These are phyloP conservation scores for Hoplias malabaricus DNA, from an alignment of 2,113 vertebrate species.

Conservation along the genomic window DNA sequence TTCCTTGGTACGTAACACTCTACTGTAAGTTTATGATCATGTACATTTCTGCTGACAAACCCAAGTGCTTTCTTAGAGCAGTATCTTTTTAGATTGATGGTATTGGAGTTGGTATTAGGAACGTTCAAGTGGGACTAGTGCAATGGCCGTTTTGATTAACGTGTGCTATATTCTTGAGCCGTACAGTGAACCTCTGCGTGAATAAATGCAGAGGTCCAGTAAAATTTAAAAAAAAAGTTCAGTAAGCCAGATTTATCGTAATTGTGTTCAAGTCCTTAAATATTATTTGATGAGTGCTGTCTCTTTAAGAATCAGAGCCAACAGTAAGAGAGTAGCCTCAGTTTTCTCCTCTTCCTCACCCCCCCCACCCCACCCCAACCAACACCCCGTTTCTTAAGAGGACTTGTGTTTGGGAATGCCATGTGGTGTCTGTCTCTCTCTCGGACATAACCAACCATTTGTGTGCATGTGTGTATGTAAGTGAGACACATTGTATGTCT, in stretches of 20 bases:
- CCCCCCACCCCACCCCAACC: conserved; percentile 12
- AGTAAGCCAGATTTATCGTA: neutral
- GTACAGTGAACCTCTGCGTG: too few species aligned
- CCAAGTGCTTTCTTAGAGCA: too few species aligned
- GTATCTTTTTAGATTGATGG: too few species aligned
- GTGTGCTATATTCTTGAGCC: too few species aligned
- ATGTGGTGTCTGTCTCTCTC: conserved; percentile 43
- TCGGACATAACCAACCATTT: conserved; percentile 12
- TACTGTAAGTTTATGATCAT: too few species aligned
- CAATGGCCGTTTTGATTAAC: too few species aligned
- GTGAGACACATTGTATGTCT: neutral
- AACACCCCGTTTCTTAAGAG: conserved; percentile 3
- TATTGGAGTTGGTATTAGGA: too few species aligned
- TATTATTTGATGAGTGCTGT: neutral
- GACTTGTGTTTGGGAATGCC: conserved; percentile 66
- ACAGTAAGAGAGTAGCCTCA: conserved; percentile 11
- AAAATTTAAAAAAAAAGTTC: too few species aligned
- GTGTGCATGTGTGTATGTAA: neutral
- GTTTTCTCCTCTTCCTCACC: neutral
- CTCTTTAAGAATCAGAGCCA: conserved; percentile 3
- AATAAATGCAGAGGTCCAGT: too few species aligned
- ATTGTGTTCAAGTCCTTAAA: neutral
- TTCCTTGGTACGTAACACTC: too few species aligned
- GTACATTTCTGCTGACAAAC: too few species aligned
- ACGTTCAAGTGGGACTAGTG: too few species aligned